Percentiles rank a stretch among this genome's conserved stretches.
phyloP scores from a whole-genome alignment of 2,888 invertebrate genomes.

The Cheilosia pagana region DNA sequence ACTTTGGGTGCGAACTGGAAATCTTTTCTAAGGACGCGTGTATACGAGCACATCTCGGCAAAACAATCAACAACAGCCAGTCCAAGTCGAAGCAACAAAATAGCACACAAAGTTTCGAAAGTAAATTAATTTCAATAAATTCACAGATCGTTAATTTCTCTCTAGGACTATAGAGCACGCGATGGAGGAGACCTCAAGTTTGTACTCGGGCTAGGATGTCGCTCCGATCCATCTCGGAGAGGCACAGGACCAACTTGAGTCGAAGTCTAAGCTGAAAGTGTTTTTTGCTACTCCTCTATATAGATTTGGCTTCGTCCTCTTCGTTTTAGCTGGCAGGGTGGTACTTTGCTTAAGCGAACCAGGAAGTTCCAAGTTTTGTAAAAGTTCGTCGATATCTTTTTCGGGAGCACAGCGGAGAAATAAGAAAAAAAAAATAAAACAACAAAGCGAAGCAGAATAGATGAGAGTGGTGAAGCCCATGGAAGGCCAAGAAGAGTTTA shows the following conservation, averaged over 20 bases:
- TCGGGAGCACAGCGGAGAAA: slow-evolving; percentile 3
- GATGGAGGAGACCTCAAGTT: not conserved
- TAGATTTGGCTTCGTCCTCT: slow-evolving; percentile 10
- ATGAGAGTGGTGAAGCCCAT: slow-evolving; percentile 42
- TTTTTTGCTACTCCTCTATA: not conserved
- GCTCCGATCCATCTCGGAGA: slow-evolving; percentile 27
- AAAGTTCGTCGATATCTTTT: slow-evolving; percentile 63
- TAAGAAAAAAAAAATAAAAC: slow-evolving; percentile 8
- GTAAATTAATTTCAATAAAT: slow-evolving; percentile 73
- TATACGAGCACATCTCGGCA: not conserved
- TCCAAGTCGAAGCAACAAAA: not conserved
- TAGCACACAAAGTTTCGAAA: slow-evolving; percentile 58
- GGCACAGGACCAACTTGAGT: slow-evolving; percentile 28
- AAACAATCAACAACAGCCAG: slow-evolving; percentile 45
- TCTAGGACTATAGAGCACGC: not conserved
- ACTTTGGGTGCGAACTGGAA: not conserved
- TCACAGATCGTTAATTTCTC: slow-evolving; percentile 70
- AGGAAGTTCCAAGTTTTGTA: slow-evolving; percentile 58
- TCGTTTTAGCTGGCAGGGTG: not conserved
- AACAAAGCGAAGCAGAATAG: slow-evolving; percentile 15
- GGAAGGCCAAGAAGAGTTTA: slow-evolving; percentile 60
- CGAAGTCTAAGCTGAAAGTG: slow-evolving; percentile 37
- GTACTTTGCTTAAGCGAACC: slow-evolving; percentile 46
- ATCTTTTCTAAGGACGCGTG: slow-evolving; percentile 11
- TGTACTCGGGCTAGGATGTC: slow-evolving; percentile 4